Base-by-base conservation (phyloP, 35 echinoderm and acorn worm genomes). In the Acanthaster planci region DNA sequence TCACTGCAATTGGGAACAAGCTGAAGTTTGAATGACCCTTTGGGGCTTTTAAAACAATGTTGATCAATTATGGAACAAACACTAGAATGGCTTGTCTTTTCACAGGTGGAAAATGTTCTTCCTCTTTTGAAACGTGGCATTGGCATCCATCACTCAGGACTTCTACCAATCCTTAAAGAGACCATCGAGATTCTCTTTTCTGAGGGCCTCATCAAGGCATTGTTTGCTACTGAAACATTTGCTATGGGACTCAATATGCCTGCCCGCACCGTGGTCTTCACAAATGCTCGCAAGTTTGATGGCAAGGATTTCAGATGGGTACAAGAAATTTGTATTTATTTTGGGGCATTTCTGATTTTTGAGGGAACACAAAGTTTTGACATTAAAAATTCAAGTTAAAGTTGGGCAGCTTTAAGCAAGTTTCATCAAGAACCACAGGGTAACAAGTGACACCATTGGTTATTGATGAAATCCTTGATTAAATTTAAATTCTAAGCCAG, bases 181-280 rank as follows among this genome's bases (percentile, higher is more conserved):
- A 90, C 89, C 37, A 94, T 94, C 22, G 96, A 99, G 86, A 99
- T 99, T 60, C 86, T 99, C 3, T 99, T 99, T 67, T 88, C 92
- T 0, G 96, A 99, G 77, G 96, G 96, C 0, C 89, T 99, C 7
- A 85, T 99, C 64, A 99, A 99, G 86, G 96, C 96, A 16, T 77
- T 99, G 2, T 99, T 99, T 83, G 96, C 96, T 32, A 99, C 96
- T 0, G 96, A 99, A 86, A 99, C 96, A 30, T 99, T 99, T 82
- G 96, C 96, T 52, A 99, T 99, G 96, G 96, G 96, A 9, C 89
- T 99, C 4, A 99, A 99, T 89, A 99, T 99, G 96, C 96, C 96
- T n/a, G 96, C 96, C 82, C 91, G 96, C 85, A 99, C 96, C 8
- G 96, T 99, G 31, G 88, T 99, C 76, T 99, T 99, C 82, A 99